Evolutionary conservation across 2,113 vertebrate genomes (phyloP), one percentile per base, ranked within the genome.

Genomic region (Grammomys surdaster): DNA sequence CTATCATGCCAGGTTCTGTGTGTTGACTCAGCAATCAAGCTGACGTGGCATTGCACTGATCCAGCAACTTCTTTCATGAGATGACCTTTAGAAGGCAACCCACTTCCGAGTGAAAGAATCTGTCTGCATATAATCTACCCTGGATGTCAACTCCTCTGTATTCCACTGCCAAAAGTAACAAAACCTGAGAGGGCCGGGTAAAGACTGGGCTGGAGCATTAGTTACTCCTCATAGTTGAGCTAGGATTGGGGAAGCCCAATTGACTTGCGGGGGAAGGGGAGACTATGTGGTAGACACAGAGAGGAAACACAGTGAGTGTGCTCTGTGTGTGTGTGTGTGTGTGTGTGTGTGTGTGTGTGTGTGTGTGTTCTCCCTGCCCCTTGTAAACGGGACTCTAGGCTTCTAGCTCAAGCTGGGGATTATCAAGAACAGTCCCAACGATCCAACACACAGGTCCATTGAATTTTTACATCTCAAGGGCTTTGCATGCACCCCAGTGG

Each of bases 141-240:
- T 63, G 60, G 76, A 3, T 89, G 72, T 90, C 95, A 51, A 4
- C 1, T 91, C 91, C 51, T 28, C 89, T 77, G 31, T 48, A 36
- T 56, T 81, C 88, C 95, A 73, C 0, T 1, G 70, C 94, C 95
- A 58, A 87, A 95, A 97, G 93, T 70, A 97, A 95, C 77, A 73
- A 86, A 95, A 95, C 63, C 85, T 81, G 80, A 86, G 67, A 89
- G 65, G 65, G 31, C 43, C 72, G 81, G 95, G 78, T 89, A 77
- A 91, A 81, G 58, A 63, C 11, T 17, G 43, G 46, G 33, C n/a
- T 20, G 7, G 28, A n/a, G 76, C 72, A 86, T 82, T 76, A 19
- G 33, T 89, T 88, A 94, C 94, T 85, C 80, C 36, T 91, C 75
- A 36, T 24, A 51, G 43, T 9, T 51, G 65, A 76, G 65, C 7